These are phyloP conservation scores for Toxotes chatareus DNA, from an alignment of 2,113 vertebrate species.

Conservation along the genomic window DNA sequence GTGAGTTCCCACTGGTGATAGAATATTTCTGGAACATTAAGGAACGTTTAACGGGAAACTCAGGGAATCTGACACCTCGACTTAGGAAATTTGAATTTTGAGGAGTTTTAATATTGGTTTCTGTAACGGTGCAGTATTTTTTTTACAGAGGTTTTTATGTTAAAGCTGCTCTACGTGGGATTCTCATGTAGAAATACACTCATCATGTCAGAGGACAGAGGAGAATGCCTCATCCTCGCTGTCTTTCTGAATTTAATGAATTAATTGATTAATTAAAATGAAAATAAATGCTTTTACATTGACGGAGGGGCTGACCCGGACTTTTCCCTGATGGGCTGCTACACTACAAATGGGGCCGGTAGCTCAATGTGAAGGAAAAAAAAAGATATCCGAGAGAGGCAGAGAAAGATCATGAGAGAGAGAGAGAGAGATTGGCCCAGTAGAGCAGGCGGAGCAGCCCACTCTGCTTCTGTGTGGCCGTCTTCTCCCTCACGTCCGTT, in stretches of 20 bases:
- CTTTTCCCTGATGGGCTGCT: too few relatives aligned
- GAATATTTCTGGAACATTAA: constrained; percentile 36
- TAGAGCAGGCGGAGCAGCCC: too few relatives aligned
- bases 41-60: constrained; percentile 13
- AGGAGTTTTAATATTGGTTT: neutral
- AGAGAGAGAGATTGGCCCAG: too few relatives aligned
- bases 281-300: neutral
- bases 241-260: too few relatives aligned
- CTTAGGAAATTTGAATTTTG: neutral
- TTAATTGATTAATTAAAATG: neutral
- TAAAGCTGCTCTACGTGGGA: neutral
- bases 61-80: neutral
- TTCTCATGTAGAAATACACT: constrained; percentile 1
- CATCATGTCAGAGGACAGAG: neutral
- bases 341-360: too few relatives aligned
- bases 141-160: constrained; percentile 1
- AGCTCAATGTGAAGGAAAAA: too few relatives aligned
- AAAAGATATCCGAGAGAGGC: too few relatives aligned
- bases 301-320: too few relatives aligned
- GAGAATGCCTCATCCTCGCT: neutral
- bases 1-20: constrained; percentile 6
- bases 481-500: too few relatives aligned
- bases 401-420: too few relatives aligned
- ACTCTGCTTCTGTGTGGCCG: too few relatives aligned
- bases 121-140: neutral